phyloP scores from a whole-genome alignment of 2,797 vertebrate species.

The Malurus splendens region DNA sequence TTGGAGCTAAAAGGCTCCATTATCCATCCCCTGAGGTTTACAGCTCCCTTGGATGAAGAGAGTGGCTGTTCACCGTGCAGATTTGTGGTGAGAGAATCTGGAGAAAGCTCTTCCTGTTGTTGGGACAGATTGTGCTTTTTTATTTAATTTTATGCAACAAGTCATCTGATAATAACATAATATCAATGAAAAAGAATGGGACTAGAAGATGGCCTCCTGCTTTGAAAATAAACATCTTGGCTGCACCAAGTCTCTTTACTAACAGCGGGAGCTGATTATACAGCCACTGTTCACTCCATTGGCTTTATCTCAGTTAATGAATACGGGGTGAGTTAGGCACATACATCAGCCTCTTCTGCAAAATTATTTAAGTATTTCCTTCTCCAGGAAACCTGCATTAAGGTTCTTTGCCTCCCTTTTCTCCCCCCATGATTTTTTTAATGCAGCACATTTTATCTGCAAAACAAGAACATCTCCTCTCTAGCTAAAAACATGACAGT shows the following conservation, averaged over 20 bases:
- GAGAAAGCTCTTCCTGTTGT: background rate
- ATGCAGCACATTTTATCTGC: background rate
- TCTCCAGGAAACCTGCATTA: background rate
- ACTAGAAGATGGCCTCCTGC: conserved; percentile 38
- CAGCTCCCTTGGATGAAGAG: background rate
- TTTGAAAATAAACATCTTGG: conserved; percentile 47
- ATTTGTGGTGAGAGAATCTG: background rate
- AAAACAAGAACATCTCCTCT: background rate
- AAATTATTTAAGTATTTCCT: conserved; percentile 21
- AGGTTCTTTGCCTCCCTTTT: background rate
- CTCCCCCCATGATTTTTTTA: background rate
- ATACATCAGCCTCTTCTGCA: conserved; percentile 1
- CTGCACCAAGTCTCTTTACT: conserved; percentile 12
- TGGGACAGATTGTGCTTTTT: conserved; percentile 2
- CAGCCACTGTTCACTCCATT: conserved; percentile 26
- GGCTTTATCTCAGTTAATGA: conserved; percentile 47
- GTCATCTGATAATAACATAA: conserved; percentile 28
- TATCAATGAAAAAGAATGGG: background rate
- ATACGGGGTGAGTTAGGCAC: conserved; percentile 3
- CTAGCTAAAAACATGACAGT: conserved; percentile 20
- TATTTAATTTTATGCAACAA: conserved; percentile 35
- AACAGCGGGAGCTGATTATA: conserved; percentile 40
- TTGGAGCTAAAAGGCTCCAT: background rate
- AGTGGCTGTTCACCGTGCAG: background rate
- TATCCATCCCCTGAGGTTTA: background rate